Percentiles rank a stretch among this genome's conserved stretches.
These are phyloP conservation scores for Anastrepha ludens DNA, from an alignment of 1,140 invertebrate genomes.

Conservation along the genomic window DNA sequence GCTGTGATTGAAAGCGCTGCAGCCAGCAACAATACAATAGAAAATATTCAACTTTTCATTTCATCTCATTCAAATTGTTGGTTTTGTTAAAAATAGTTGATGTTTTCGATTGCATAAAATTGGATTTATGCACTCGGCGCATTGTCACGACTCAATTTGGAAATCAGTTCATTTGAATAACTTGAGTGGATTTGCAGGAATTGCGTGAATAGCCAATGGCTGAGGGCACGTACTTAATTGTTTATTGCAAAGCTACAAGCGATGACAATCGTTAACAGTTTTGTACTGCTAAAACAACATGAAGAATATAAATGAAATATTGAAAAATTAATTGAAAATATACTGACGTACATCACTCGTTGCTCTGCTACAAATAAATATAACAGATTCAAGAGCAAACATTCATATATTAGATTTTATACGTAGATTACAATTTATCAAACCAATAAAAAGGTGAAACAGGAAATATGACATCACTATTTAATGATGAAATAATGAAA, in stretches of 20 bases:
- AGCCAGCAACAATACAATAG: not conserved
- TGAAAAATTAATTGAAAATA: not conserved
- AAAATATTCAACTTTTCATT: slow-evolving; percentile 9
- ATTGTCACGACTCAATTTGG: not conserved
- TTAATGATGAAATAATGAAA: no score
- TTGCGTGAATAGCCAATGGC: not conserved
- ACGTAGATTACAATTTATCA: no score
- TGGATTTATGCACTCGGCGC: not conserved
- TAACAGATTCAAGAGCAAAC: no score
- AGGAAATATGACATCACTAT: no score
- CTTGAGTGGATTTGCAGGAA: not conserved
- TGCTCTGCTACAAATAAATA: no score
- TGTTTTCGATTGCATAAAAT: slow-evolving; percentile 18
- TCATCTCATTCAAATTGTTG: slow-evolving; percentile 6
- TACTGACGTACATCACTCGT: no score
- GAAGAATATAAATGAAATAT: not conserved
- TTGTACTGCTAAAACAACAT: not conserved
- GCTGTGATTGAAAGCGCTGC: not conserved
- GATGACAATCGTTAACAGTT: not conserved
- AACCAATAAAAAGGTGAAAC: no score
- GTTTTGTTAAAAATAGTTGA: not conserved
- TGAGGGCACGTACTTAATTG: not conserved
- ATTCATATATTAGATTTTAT: no score
- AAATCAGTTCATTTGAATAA: not conserved
- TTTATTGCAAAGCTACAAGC: not conserved